These are phyloP conservation scores for Chrysolina haemoptera DNA, from an alignment of 2,888 invertebrate genomes.

Conservation along the genomic window DNA sequence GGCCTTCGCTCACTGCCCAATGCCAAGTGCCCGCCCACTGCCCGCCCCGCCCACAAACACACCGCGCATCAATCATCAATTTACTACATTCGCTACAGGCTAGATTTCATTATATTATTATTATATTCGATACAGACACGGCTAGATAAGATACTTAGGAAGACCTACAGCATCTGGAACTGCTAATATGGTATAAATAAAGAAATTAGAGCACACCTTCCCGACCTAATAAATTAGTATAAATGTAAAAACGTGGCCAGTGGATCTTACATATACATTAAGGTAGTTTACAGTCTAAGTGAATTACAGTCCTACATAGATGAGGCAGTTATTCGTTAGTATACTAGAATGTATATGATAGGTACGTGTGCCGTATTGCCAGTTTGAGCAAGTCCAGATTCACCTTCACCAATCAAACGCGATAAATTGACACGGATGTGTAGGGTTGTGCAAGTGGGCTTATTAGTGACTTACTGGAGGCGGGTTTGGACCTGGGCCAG, in stretches of 20 bases:
- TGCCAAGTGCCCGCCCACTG: constrained; percentile 57
- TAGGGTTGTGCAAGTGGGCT: constrained; percentile 64
- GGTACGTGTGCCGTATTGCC: constrained; percentile 61
- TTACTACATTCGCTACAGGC: constrained; percentile 51
- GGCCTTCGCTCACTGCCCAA: constrained; percentile 65
- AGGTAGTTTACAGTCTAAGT: constrained; percentile 55
- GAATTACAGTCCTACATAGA: constrained; percentile 57
- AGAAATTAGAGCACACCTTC: constrained; percentile 45
- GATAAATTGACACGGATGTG: constrained; percentile 67
- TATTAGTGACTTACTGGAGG: constrained; percentile 71
- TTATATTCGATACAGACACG: constrained; percentile 59
- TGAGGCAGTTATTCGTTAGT: constrained; percentile 63
- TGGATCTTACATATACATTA: constrained; percentile 61
- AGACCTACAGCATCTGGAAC: constrained; percentile 53
- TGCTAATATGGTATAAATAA: constrained; percentile 38
- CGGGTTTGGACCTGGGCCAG: constrained; percentile 68
- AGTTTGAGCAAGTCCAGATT: constrained; percentile 64
- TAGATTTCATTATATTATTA: constrained; percentile 44
- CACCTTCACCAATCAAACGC: constrained; percentile 59
- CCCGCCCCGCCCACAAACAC: constrained; percentile 54
- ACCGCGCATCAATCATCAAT: constrained; percentile 62
- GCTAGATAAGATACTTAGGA: constrained; percentile 60
- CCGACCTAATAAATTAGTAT: constrained; percentile 54
- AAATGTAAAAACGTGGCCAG: constrained; percentile 56
- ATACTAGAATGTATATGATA: constrained; percentile 54